These are phyloP conservation scores for Margaritifera margaritifera DNA, from an alignment of 2,888 invertebrate species.

Conservation along the genomic window DNA sequence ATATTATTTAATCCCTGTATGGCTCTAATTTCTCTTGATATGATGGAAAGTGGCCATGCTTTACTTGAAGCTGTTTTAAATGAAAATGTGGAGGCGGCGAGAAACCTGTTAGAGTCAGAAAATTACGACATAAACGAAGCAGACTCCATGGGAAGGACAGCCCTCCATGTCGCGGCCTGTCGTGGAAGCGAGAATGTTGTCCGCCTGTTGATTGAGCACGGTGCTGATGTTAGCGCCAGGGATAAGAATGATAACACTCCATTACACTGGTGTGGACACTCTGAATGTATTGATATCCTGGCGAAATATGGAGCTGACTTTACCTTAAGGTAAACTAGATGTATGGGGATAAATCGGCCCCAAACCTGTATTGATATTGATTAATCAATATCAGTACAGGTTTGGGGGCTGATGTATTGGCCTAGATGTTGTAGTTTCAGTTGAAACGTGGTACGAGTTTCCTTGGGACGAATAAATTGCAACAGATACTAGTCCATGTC, in stretches of 20 bases:
- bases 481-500: no score
- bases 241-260: slow-evolving; percentile 47
- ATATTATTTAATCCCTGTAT: no score
- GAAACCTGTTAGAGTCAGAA: slow-evolving; percentile 7
- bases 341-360: no score
- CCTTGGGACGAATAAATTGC: no score
- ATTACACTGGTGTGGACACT: slow-evolving; percentile 47
- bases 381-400: no score
- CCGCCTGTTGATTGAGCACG: slow-evolving; percentile 26
- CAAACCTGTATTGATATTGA: no score
- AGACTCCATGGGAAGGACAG: slow-evolving; percentile 21
- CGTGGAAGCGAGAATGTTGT: slow-evolving; percentile 29
- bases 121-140: slow-evolving; percentile 14
- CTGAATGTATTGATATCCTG: slow-evolving; percentile 36
- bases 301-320: slow-evolving; percentile 37
- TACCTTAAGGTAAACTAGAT: slow-evolving; percentile 6
- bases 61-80: slow-evolving; percentile 20
- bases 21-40: no score
- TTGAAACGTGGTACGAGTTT: no score
- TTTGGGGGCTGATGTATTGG: no score
- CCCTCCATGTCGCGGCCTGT: slow-evolving; percentile 35
- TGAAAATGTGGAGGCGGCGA: slow-evolving; percentile 13
- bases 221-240: slow-evolving; percentile 27
- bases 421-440: no score
- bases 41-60: no score